phyloP scores from a whole-genome alignment of 1,140 invertebrate species.

The Maconellicoccus hirsutus region DNA sequence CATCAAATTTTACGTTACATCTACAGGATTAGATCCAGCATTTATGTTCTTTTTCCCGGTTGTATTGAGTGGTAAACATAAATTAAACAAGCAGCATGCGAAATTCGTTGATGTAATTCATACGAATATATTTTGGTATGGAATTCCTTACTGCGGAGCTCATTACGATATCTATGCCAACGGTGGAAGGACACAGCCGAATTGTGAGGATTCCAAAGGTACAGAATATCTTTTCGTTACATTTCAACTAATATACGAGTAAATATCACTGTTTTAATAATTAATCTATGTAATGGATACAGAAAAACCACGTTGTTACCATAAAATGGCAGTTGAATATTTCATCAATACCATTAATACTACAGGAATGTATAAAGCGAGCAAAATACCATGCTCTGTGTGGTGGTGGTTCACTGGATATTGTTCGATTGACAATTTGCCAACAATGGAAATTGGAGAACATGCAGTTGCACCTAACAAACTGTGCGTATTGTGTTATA shows the following conservation, averaged over 20 bases:
- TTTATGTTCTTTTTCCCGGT: conserved; percentile 40
- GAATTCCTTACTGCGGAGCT: conserved; percentile 40
- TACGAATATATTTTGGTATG: conserved; percentile 45
- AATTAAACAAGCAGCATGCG: conserved; percentile 47
- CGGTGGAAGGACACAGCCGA: conserved; percentile 46
- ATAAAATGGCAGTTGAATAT: not conserved
- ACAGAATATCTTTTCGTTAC: too few species aligned
- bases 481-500: not conserved
- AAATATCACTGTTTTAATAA: too few species aligned
- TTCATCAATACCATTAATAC: not conserved
- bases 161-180: conserved; percentile 53
- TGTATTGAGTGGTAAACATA: not conserved
- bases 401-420: not conserved
- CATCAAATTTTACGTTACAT: too few species aligned
- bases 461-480: not conserved
- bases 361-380: not conserved
- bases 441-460: not conserved
- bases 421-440: not conserved
- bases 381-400: not conserved
- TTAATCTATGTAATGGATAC: too few species aligned
- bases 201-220: too few species aligned
- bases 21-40: conserved; percentile 45
- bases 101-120: conserved; percentile 51
- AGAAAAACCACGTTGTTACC: too few species aligned
- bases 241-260: too few species aligned